Base-by-base conservation (phyloP, 2,797 vertebrate species). In the Balearica regulorum region DNA sequence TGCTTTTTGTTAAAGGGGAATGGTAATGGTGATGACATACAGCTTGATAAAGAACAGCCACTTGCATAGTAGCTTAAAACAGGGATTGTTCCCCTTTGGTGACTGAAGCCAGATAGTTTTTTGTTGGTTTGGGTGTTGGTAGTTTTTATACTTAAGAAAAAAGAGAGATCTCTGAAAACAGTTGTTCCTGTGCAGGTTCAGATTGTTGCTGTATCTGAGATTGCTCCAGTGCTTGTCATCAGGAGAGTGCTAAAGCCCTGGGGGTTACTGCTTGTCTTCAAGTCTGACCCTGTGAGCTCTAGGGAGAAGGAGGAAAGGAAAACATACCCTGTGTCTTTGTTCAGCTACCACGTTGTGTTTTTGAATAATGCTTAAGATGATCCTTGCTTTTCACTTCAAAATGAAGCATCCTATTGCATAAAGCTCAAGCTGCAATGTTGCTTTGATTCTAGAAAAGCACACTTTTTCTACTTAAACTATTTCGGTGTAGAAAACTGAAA, bases 221-320 rank as follows among this genome's bases (percentile, higher is more conserved):
- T 54, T 83, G 54, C 37, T 84, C 46, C 51, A 49, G 57, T 66
- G 49, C 16, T 82, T 94, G 53, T 82, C 53, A 44, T 71, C 80
- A 72, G 29, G 69, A 46, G 72, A 80, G n/a, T 57, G 14, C 48
- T 89, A 46, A 81, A 73, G 57, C 84, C 20, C 85, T 75, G 53
- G 90, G 83, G 90, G 72, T 75, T 87, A 43, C 61, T 75, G 71
- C 31, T 71, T 64, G 68, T 85, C 43, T 68, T 55, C 1, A 3
- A 79, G 65, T 64, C 73, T 84, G 80, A 49, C 68, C 55, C 26
- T 46, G 19, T 46, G 41, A 90, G 44, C 90, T 89, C 80, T 13
- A 75, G 88, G 84, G 92, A 95, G 58, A 53, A 93, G 43, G 28
- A 77, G 31, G 51, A 84, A 73, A 95, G 73, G 5, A 92, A 93